Percentiles rank a stretch among this genome's conserved stretches.
Conservation (phyloP, 1,140 invertebrate genomes). For the Thereuonema tuberculata region DNA sequence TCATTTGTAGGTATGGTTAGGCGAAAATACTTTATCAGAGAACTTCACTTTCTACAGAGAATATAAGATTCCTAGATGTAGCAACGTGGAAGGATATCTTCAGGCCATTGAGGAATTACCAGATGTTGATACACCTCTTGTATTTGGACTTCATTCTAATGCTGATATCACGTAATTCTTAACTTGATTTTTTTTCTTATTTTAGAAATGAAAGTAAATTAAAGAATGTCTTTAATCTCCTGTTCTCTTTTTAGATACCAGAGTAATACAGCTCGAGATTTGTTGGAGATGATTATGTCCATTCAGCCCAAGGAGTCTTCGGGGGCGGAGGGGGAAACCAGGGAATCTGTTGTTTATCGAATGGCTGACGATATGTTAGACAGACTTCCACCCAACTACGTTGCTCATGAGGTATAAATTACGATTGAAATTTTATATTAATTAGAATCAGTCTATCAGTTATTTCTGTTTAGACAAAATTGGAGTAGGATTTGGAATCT, state of each 20-base stretch:
- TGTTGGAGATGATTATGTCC: slow-evolving; percentile 82
- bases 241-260: slow-evolving; percentile 47
- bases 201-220: neutral
- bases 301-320: slow-evolving; percentile 93
- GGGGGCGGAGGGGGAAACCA: slow-evolving; percentile 58
- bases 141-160: slow-evolving; percentile 90
- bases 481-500: too few relatives aligned
- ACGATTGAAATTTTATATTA: neutral
- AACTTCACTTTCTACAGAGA: slow-evolving; percentile 83
- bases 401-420: slow-evolving; percentile 65
- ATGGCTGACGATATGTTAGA: slow-evolving; percentile 85
- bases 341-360: slow-evolving; percentile 79
- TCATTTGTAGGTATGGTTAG: slow-evolving; percentile 61
- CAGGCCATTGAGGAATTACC: slow-evolving; percentile 79
- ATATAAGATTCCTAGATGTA: slow-evolving; percentile 59
- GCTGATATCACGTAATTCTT: slow-evolving; percentile 78
- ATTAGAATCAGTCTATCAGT: too few relatives aligned
- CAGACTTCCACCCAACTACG: slow-evolving; percentile 80
- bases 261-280: slow-evolving; percentile 79
- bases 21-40: slow-evolving; percentile 60
- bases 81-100: slow-evolving; percentile 62
- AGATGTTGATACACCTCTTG: slow-evolving; percentile 76
- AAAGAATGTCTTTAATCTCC: neutral
- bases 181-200: neutral
- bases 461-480: too few relatives aligned